Conservation (phyloP, 2,888 invertebrate species). For the Drosophila ezoana region DNA sequence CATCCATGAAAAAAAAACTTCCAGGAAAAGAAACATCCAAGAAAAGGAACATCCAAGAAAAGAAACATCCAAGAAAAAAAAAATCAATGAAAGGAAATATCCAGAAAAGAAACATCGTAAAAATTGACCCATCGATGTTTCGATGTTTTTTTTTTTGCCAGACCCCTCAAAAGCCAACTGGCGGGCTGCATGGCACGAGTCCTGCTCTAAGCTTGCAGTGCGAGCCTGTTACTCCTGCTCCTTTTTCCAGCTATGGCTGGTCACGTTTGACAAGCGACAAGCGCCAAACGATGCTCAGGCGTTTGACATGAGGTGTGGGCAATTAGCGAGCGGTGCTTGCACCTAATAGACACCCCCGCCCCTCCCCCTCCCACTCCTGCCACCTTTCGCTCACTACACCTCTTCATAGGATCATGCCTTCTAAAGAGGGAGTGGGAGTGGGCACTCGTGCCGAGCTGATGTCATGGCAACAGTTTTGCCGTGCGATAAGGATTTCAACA, state of each 20-base stretch:
- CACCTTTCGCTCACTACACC: neutral
- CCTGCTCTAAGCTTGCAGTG: slow-evolving; percentile 12
- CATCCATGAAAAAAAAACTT: too few species aligned
- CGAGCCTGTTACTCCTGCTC: slow-evolving; percentile 6
- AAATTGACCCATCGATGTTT: too few species aligned
- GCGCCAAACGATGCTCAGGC: slow-evolving; percentile 53
- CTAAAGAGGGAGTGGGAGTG: neutral
- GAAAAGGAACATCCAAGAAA: too few species aligned
- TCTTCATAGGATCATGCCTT: slow-evolving; percentile 15
- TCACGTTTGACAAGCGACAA: slow-evolving; percentile 64
- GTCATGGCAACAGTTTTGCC: slow-evolving; percentile 70
- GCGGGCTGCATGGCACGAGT: slow-evolving; percentile 5
- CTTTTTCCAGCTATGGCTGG: slow-evolving; percentile 18
- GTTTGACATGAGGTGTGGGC: slow-evolving; percentile 68
- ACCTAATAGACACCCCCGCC: slow-evolving; percentile 43
- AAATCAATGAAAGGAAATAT: too few species aligned
- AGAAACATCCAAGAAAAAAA: too few species aligned
- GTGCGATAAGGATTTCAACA: slow-evolving; percentile 76
- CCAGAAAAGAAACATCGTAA: too few species aligned
- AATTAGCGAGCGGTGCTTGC: slow-evolving; percentile 67
- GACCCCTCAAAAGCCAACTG: too few species aligned
- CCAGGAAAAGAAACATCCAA: too few species aligned
- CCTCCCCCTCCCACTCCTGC: neutral
- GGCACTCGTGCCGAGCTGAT: slow-evolving; percentile 20
- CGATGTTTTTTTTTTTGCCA: too few species aligned